These are phyloP conservation scores for Zootoca vivipara DNA, from an alignment of 2,113 vertebrate genomes.

Conservation along the genomic window DNA sequence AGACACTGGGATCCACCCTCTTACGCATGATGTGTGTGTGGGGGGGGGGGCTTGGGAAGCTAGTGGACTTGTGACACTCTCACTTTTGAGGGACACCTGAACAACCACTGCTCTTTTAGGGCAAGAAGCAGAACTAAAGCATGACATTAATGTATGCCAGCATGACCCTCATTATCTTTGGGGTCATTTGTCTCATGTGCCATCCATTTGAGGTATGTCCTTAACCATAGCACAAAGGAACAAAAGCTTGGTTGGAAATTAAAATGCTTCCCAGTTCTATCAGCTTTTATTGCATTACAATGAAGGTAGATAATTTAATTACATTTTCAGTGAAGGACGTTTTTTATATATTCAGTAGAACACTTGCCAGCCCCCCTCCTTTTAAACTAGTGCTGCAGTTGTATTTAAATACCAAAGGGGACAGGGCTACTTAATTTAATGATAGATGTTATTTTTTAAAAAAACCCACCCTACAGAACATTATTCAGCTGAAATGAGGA, in stretches of 20 bases:
- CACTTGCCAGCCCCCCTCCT: background rate
- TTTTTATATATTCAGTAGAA: background rate
- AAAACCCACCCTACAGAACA: background rate
- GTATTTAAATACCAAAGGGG: slow-evolving; percentile 10
- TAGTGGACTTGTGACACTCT: background rate
- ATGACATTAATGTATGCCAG: background rate
- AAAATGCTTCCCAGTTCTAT: background rate
- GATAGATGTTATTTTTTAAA: background rate
- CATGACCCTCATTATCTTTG: background rate
- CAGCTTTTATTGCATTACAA: background rate
- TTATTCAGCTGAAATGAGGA: background rate
- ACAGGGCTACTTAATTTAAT: background rate
- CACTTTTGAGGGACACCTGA: background rate
- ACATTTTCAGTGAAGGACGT: background rate
- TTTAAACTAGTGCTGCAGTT: accelerated
- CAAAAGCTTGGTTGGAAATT: background rate
- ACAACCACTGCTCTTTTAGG: background rate
- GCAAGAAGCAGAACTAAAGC: background rate
- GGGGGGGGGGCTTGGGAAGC: background rate
- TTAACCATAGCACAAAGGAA: background rate
- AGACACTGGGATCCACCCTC: no score
- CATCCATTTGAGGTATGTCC: background rate
- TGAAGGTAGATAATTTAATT: background rate
- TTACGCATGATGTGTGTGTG: no score
- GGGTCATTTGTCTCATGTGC: background rate